A percentile compares a stretch with the other conserved stretches of the same genome.
Evolutionary conservation across 1,140 invertebrate species (phyloP).

Genomic region (Bombus polaris): DNA sequence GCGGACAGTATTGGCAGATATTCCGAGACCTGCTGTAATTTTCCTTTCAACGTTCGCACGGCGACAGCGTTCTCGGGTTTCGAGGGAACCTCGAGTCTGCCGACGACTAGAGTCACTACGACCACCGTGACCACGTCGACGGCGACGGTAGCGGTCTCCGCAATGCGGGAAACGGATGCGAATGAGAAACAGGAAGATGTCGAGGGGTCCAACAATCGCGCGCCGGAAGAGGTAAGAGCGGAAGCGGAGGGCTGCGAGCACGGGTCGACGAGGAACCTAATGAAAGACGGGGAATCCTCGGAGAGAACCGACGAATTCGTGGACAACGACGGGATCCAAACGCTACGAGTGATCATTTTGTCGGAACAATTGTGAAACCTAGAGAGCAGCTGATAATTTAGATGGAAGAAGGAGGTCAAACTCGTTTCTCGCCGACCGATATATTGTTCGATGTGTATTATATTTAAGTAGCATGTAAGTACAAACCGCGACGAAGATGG

Average conservation of each 20-base stretch:
- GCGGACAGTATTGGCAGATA: not conserved
- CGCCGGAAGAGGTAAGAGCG: conserved; percentile 76
- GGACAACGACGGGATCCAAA: conserved; percentile 80
- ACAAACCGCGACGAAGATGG: conserved; percentile 19
- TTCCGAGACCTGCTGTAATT: conserved; percentile 35
- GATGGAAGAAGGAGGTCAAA: no score
- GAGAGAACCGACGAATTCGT: conserved; percentile 72
- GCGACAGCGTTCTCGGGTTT: not conserved
- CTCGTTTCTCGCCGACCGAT: conserved; percentile 32
- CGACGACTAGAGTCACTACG: not conserved
- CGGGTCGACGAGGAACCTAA: conserved; percentile 70
- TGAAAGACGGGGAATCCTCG: conserved; percentile 74
- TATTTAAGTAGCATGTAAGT: conserved; percentile 66
- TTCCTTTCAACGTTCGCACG: conserved; percentile 1
- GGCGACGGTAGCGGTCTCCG: not conserved
- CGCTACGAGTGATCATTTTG: conserved; percentile 80
- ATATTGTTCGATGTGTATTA: conserved; percentile 66
- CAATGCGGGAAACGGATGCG: conserved; percentile 13
- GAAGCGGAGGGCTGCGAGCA: conserved; percentile 81
- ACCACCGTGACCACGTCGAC: conserved; percentile 16
- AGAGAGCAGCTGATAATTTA: conserved; percentile 26
- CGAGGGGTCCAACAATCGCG: not conserved
- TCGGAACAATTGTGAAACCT: conserved; percentile 80
- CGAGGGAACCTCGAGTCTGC: not conserved
- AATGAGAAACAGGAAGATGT: conserved; percentile 1